Conservation (phyloP, 2,113 vertebrate genomes). For the Scatophagus argus region DNA sequence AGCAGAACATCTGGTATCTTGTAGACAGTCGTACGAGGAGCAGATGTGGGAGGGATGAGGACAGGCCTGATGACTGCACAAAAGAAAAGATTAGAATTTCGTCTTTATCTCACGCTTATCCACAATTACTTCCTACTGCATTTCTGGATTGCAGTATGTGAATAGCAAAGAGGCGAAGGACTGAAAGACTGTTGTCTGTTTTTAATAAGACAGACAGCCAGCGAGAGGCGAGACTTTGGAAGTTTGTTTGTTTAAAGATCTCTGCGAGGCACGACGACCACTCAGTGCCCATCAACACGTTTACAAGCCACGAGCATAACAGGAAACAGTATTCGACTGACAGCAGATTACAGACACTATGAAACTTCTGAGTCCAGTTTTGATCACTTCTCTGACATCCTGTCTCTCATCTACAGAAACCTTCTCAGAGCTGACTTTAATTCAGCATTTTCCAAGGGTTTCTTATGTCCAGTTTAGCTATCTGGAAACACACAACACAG, state of each 20-base stretch:
- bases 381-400: background rate
- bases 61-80: slow-evolving; percentile 17
- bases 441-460: too few relatives aligned
- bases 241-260: slow-evolving; percentile 13
- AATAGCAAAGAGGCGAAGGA: background rate
- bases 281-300: slow-evolving; percentile 7
- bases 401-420: background rate
- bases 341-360: background rate
- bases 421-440: background rate
- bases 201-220: slow-evolving; percentile 1
- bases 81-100: slow-evolving; percentile 14
- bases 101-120: background rate
- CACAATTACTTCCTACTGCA: background rate
- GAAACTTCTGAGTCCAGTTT: background rate
- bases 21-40: slow-evolving; percentile 31
- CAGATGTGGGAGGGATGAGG: slow-evolving; percentile 50
- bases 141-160: background rate
- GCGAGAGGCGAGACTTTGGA: background rate
- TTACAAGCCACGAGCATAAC: slow-evolving; percentile 1
- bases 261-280: slow-evolving; percentile 1
- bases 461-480: too few relatives aligned
- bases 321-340: background rate
- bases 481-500: too few relatives aligned
- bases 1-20: slow-evolving; percentile 57
- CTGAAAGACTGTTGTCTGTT: background rate